Evolutionary conservation across 30 jellyfish, hydroid and myxozoan genomes (phyloP).

Genomic region (Aurelia sp.): DNA sequence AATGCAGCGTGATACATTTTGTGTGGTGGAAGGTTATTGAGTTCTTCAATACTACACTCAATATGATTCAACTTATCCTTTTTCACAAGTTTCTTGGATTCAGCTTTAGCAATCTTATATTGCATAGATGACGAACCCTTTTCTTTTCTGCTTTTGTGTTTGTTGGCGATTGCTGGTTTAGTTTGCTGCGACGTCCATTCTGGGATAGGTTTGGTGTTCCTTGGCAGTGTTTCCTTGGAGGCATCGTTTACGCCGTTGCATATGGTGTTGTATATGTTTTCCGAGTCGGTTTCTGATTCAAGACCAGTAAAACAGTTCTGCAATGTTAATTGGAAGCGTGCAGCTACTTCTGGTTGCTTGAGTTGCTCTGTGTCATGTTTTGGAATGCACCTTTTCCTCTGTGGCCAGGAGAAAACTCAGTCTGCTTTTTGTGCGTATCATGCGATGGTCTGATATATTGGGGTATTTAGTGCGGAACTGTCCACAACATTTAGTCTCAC

Average conservation of each 20-base stretch:
- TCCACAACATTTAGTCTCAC: slow-evolving; percentile 14
- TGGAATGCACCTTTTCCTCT: slow-evolving; percentile 7
- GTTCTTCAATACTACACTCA: slow-evolving; percentile 15
- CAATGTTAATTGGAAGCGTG: background rate
- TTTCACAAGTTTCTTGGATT: slow-evolving; percentile 14
- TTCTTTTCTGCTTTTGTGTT: slow-evolving; percentile 6
- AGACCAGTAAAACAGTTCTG: slow-evolving; percentile 16
- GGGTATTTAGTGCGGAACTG: slow-evolving; percentile 9
- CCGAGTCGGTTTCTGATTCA: slow-evolving; percentile 18
- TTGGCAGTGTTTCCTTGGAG: slow-evolving; percentile 22
- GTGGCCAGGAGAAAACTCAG: slow-evolving; percentile 12
- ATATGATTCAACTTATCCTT: background rate
- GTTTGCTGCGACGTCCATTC: slow-evolving; percentile 29
- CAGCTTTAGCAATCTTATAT: slow-evolving; percentile 29
- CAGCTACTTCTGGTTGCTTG: background rate
- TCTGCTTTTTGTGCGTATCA: slow-evolving; percentile 9
- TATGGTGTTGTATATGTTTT: background rate
- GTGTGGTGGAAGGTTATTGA: slow-evolving; percentile 51
- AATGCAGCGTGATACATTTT: slow-evolving; percentile 40
- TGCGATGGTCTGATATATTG: slow-evolving; percentile 18
- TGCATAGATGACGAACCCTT: slow-evolving; percentile 14
- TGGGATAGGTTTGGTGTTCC: slow-evolving; percentile 17
- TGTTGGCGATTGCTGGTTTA: slow-evolving; percentile 3
- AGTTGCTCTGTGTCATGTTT: slow-evolving; percentile 19
- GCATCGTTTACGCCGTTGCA: slow-evolving; percentile 26